Base-by-base conservation (phyloP, 2,113 vertebrate genomes). In the Oreochromis tanganicae region DNA sequence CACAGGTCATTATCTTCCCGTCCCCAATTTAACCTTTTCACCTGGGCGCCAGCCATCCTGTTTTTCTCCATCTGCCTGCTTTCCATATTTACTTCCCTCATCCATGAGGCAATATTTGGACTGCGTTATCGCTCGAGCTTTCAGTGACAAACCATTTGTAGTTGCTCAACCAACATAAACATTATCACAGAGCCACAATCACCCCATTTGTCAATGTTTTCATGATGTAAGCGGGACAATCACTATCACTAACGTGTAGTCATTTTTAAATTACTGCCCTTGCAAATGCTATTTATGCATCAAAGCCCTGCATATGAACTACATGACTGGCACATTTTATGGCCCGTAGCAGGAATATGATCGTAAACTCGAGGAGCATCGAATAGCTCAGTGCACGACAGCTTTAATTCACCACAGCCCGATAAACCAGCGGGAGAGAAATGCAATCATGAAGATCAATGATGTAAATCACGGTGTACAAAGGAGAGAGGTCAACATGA, bases 81-180 rank as follows among this genome's bases (percentile, higher is more conserved):
- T 43, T 81, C 59, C 86, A 83, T 46, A 80, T 88, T 91, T 48
- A 43, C 88, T 80, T 32, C 83, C 52, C 84, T 91, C 90, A 90
- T 84, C 80, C 89, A n/a, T 36, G 89, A 87, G 55, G 81, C 57
- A 80, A 21, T 87, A 73, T 92, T 91, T 92, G 91, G 78, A 85
- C 86, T 75, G 81, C 5, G 79, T 90, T 93, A 92, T 91, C 90
- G 83, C 82, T 79, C 13, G 11, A 4, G 82, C 71, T 86, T 38
- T 89, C 86, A 71, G 13, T 75, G 63, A 50, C 66, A n/a, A 80
- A 84, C 86, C 85, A 82, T 87, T 85, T 84, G 71, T 61, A 29
- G 61, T 80, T 8, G 80, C 81, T 88, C 59, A 1, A 52, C 85
- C 56, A 75, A 86, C 75, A 38, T 81, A 75, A 90, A 87, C 83